Conservation (phyloP, 2,797 vertebrate species). For the Octomys mimax region DNA sequence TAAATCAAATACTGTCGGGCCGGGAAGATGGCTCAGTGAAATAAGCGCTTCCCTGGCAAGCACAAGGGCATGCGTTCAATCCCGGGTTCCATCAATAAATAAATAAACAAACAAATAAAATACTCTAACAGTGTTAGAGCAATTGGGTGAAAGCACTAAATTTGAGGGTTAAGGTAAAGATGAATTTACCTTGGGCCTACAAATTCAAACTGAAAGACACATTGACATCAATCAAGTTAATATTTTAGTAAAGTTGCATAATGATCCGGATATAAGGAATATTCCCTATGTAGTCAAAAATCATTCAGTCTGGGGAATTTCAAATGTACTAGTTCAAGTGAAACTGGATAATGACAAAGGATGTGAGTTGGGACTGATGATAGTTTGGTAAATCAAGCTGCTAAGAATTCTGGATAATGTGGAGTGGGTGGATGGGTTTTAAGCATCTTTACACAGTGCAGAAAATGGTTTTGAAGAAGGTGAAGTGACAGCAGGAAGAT, state of each 20-base stretch:
- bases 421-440: neutral
- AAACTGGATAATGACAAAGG: neutral
- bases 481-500: conserved; percentile 19
- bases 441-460: conserved; percentile 7
- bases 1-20: neutral
- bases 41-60: no score
- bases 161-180: conserved; percentile 37
- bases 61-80: no score
- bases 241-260: neutral
- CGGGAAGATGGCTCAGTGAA: no score
- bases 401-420: neutral
- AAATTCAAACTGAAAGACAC: neutral
- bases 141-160: neutral
- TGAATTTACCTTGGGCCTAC: neutral
- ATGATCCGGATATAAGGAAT: neutral
- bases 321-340: neutral
- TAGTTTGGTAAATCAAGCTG: conserved; percentile 9
- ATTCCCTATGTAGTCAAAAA: neutral
- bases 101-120: neutral
- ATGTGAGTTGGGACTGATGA: neutral
- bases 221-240: conserved; percentile 2
- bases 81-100: no score
- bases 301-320: conserved; percentile 5
- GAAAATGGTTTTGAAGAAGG: neutral
- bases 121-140: neutral